Base-by-base conservation (phyloP, 2,797 vertebrate genomes). In the Tauraco hartlaubi region DNA sequence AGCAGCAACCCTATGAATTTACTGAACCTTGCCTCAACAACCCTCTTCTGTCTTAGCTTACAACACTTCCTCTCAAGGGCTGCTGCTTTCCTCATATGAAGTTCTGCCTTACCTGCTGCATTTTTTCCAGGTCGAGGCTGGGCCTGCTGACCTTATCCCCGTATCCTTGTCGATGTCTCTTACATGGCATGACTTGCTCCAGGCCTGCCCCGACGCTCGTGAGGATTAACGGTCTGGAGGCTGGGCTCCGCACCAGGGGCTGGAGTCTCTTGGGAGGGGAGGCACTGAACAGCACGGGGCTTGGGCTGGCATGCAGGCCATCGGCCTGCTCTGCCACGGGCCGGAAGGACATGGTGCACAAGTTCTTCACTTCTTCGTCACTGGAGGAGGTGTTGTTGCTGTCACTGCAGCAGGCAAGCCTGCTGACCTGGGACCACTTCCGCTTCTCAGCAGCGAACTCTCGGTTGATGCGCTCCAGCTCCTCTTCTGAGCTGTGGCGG, bases 111-210 rank as follows among this genome's bases (percentile, higher is more conserved):
- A 99, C 99, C 99, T 99, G 99, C 97, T 99, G 99, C 99, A 99
- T 99, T 97, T 99, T 99, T 97, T 99, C 99, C 93, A 99, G 96
- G 94, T 99, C 99, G 67, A 99, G 98, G 96, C 99, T 99, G 56
- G 99, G 99, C 96, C 99, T 98, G 85, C 98, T 98, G 22, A 95
- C 96, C 91, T 99, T 99, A n/a, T 98, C 98, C 7, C 98, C 92
- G 0, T 98, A 99, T 73, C 97, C 96, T 78, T 99, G 99, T 10
- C 99, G 98, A 94, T 99, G 98, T 94, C 98, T 98, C 95, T 99
- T 98, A 91, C 99, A 99, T 33, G 99, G 99, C 97, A 98, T 98
- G 52, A 98, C 98, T 61, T 99, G 99, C 93, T 99, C 99, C 33
- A 99, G 98, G 95, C 98, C 98, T 6, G 98, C 97, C 52, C 97